phyloP scores from a whole-genome alignment of 2,113 vertebrate genomes.

The Tragelaphus imberbis region DNA sequence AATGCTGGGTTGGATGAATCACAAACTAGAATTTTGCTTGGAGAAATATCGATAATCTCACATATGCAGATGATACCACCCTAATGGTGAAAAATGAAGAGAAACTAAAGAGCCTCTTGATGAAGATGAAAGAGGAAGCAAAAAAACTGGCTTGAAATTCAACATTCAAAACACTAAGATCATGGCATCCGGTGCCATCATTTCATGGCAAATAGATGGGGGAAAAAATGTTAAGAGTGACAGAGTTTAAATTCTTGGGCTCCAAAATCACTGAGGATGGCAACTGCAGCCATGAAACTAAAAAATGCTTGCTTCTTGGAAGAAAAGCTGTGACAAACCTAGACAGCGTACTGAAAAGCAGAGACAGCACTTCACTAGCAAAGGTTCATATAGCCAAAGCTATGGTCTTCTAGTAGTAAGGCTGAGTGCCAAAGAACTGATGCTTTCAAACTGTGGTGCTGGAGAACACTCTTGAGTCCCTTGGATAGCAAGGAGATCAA shows the following conservation, averaged over 20 bases:
- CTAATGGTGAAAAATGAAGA: background rate
- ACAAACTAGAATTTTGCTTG: background rate
- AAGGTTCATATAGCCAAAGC: background rate
- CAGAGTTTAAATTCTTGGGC: background rate
- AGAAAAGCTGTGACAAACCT: background rate
- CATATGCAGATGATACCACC: background rate
- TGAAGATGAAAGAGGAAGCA: background rate
- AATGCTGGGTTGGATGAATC: background rate
- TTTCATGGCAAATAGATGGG: background rate
- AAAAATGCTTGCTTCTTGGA: background rate
- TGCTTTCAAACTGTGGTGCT: background rate
- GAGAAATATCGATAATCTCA: background rate
- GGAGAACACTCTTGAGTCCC: background rate
- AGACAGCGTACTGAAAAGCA: background rate
- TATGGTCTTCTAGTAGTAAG: background rate
- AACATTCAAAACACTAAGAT: background rate
- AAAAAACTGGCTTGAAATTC: background rate
- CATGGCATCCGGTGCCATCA: background rate
- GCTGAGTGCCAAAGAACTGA: background rate
- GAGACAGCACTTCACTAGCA: background rate
- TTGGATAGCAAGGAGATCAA: background rate
- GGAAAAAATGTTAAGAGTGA: rapidly evolving
- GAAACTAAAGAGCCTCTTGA: background rate
- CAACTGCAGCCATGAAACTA: background rate
- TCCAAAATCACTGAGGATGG: background rate